Evolutionary conservation across 2,797 vertebrate genomes (phyloP), one percentile per base, ranked within the genome.

Genomic region (Tympanoctomys barrerae): DNA sequence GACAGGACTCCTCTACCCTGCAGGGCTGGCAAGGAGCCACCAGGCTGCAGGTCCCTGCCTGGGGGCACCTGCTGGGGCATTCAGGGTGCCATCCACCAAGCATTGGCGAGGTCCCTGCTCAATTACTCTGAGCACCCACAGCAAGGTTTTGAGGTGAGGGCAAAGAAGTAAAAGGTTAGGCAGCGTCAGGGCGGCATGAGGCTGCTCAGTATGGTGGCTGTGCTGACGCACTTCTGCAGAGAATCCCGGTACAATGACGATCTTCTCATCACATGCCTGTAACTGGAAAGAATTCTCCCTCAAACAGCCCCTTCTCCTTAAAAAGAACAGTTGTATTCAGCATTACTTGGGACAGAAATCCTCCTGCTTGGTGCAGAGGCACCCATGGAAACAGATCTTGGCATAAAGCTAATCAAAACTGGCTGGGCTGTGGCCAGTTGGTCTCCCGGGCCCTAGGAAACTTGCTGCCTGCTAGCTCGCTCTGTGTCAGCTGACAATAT

Each of bases 211-310:
- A 97, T 97, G 97, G 94, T 62, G 92, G 97, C 97, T 96, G 96
- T 97, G 96, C 98, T 98, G 98, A 97, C 64, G 39, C 96, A 96
- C 83, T 97, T 97, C 97, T 97, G 85, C 86, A 91, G 96, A 96
- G 95, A 98, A 98, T 98, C 96, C 97, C 97, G 92, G 77, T 90
- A 93, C 97, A 98, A 98, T 98, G 98, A 98, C 94, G 97, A 98
- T 98, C 94, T 98, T 98, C 98, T 98, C 90, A 97, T 98, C 98
- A 98, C 96, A 98, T 64, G 91, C 97, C 94, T 98, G 68, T 98
- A 98, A 98, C 97, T 98, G 97, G 90, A 97, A 98, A 97, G 96
- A 97, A 97, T 98, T 97, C 85, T 85, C 92, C 92, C 85, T 96
- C 96, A 98, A 98, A 90, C 46, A 96, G 22, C 77, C 91, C 94